Percentiles rank a stretch among this genome's conserved stretches.
These are phyloP conservation scores for Aplochiton taeniatus DNA, from an alignment of 2,797 vertebrate species.

Conservation along the genomic window DNA sequence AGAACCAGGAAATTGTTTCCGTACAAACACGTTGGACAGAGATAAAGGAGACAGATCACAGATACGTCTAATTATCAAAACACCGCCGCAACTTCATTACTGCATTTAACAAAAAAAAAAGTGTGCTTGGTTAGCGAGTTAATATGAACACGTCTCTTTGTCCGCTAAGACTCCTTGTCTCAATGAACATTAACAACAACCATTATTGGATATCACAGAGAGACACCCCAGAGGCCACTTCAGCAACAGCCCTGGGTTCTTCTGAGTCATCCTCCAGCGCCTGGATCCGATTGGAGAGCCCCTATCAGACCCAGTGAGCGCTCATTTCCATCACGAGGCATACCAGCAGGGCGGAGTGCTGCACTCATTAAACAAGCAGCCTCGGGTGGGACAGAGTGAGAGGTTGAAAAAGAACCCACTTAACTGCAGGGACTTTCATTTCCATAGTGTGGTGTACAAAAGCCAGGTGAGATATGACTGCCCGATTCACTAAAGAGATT, in stretches of 20 bases:
- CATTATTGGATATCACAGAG: too few relatives aligned
- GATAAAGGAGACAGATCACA: neutral
- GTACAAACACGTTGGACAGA: too few relatives aligned
- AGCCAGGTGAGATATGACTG: slow-evolving; percentile 14
- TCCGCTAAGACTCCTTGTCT: too few relatives aligned
- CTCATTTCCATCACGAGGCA: neutral
- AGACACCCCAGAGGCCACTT: too few relatives aligned
- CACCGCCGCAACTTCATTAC: too few relatives aligned
- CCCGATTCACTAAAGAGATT: slow-evolving; percentile 13
- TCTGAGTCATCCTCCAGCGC: neutral
- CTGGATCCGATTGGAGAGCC: neutral
- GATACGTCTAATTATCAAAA: neutral
- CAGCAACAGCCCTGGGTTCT: too few relatives aligned
- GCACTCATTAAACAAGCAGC: slow-evolving; percentile 14
- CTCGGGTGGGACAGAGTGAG: neutral
- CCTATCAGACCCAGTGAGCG: neutral
- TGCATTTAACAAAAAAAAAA: too few relatives aligned
- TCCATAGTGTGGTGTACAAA: slow-evolving; percentile 1
- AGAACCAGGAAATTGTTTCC: too few relatives aligned
- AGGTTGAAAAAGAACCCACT: neutral
- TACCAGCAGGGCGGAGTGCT: neutral
- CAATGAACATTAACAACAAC: too few relatives aligned
- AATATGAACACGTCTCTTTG: too few relatives aligned
- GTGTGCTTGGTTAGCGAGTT: too few relatives aligned
- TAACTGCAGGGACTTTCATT: neutral